phyloP scores from a whole-genome alignment of 2,797 vertebrate genomes.

The Sibirionetta formosa region DNA sequence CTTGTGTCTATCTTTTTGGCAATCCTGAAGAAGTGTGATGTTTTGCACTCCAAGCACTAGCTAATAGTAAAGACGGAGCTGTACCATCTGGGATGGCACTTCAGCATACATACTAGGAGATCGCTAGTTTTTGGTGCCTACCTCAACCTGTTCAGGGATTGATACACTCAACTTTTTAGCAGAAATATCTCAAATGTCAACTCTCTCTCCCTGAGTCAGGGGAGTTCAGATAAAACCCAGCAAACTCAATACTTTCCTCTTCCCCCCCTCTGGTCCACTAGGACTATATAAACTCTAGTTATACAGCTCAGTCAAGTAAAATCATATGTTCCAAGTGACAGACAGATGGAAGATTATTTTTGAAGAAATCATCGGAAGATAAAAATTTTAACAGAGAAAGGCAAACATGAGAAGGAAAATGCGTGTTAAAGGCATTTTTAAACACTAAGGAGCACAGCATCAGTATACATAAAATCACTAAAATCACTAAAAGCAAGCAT shows the following conservation, averaged over 20 bases:
- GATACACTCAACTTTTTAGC: not conserved
- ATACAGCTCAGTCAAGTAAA: constrained; percentile 33
- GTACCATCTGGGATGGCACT: not conserved
- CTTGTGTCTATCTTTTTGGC: not conserved
- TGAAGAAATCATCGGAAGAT: constrained; percentile 25
- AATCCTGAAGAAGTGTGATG: fast-evolving
- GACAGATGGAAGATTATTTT: constrained; percentile 70
- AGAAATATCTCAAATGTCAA: not conserved
- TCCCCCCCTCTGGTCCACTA: constrained; percentile 11
- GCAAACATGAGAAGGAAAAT: constrained; percentile 16
- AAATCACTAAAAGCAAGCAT: not conserved
- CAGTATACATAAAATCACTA: not conserved
- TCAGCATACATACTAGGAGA: not conserved
- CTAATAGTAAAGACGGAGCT: not conserved
- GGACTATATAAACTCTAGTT: constrained; percentile 39
- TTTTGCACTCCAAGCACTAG: not conserved
- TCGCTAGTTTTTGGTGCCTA: not conserved
- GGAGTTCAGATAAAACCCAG: not conserved
- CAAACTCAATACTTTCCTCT: not conserved
- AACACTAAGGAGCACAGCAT: not conserved
- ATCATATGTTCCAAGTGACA: constrained; percentile 63
- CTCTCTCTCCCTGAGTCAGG: not conserved
- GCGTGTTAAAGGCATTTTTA: not conserved
- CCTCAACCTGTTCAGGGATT: not conserved
- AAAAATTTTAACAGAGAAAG: constrained; percentile 41